Evolutionary conservation across 2,113 vertebrate species (phyloP).

Genomic region (Bolborhynchus lineola): DNA sequence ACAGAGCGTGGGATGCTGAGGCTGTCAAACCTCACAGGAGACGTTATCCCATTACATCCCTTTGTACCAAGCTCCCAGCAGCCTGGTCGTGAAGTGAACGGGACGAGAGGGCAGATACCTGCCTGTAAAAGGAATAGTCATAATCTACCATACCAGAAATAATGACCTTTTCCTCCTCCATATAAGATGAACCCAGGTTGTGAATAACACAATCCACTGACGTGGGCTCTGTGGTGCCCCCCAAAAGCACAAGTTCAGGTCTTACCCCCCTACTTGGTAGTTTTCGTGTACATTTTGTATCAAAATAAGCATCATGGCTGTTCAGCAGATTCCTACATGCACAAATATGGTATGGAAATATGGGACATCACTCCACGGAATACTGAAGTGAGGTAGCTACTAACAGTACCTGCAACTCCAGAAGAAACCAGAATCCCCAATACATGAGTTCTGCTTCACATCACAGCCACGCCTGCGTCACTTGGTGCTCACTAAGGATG

Average conservation of each 20-base stretch:
- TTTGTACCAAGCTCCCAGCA: not conserved
- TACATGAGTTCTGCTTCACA: not conserved
- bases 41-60: not conserved
- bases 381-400: not conserved
- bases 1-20: not conserved
- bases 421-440: not conserved
- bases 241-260: not conserved
- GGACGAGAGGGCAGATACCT: not conserved
- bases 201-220: not conserved
- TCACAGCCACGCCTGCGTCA: not conserved
- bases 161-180: not conserved
- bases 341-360: not conserved
- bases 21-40: not conserved
- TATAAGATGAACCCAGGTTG: not conserved
- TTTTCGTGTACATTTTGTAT: not conserved
- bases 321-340: not conserved
- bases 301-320: not conserved
- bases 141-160: not conserved
- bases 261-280: not conserved
- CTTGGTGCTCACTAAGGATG: not conserved
- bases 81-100: not conserved
- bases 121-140: not conserved
- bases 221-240: not conserved
- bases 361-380: not conserved
- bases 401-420: not conserved